phyloP scores from a whole-genome alignment of 2,797 vertebrate species.

The Nannoperca obscura region DNA sequence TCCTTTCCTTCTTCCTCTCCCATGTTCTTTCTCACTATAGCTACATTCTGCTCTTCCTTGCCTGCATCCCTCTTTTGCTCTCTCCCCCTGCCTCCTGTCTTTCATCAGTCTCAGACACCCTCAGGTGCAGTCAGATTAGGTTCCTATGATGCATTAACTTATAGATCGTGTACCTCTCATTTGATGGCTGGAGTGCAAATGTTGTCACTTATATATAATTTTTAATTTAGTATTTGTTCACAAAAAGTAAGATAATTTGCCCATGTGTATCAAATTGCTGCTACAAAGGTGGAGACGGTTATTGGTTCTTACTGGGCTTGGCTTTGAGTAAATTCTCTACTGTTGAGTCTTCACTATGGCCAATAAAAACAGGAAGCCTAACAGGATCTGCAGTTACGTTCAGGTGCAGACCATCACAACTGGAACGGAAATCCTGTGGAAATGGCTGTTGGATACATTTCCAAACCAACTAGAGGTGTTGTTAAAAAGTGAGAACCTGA shows the following conservation, averaged over 20 bases:
- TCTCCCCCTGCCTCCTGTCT: constrained; percentile 25
- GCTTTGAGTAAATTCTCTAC: not conserved
- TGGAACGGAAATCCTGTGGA: not conserved
- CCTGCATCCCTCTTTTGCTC: not conserved
- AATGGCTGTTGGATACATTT: constrained; percentile 17
- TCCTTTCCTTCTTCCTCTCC: not conserved
- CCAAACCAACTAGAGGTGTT: constrained; percentile 3
- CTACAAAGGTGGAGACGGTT: not conserved
- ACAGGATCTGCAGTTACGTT: not conserved
- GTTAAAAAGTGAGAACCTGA: not conserved
- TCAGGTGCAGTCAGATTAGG: constrained; percentile 31
- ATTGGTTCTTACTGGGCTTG: not conserved
- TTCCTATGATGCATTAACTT: constrained; percentile 18
- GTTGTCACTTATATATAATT: not conserved
- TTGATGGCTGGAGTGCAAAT: not conserved
- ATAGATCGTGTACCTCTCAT: constrained; percentile 2
- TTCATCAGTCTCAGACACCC: constrained; percentile 47
- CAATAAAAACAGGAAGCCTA: constrained; percentile 6
- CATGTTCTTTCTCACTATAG: not conserved
- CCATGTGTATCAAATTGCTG: not conserved
- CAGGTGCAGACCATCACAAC: constrained; percentile 1
- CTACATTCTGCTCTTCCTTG: not conserved
- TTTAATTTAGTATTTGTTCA: not conserved
- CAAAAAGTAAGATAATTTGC: not conserved
- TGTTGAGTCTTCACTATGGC: not conserved